These are phyloP conservation scores for Procavia capensis DNA, from an alignment of 2,113 vertebrate species.

Conservation along the genomic window DNA sequence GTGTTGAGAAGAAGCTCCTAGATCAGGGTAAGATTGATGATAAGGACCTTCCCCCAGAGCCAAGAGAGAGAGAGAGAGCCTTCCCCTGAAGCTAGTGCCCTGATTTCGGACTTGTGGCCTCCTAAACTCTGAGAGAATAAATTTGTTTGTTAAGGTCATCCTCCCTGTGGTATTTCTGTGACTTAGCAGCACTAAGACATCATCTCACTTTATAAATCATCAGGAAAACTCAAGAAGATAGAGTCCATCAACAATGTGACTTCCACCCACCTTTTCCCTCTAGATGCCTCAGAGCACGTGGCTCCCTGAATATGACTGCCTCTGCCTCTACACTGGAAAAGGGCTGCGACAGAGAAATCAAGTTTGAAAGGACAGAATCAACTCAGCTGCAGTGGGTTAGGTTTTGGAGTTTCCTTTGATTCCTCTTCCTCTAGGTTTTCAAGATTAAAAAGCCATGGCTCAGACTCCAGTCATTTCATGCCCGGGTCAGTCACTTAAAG, in stretches of 20 bases:
- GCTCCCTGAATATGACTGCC: background rate
- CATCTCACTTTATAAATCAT: background rate
- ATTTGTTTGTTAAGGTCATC: too few relatives aligned
- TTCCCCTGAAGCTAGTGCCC: too few relatives aligned
- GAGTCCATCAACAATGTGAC: background rate
- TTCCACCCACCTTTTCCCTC: background rate
- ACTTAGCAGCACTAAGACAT: too few relatives aligned
- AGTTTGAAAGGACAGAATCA: background rate
- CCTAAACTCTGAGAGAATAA: too few relatives aligned
- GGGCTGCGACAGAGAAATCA: constrained; percentile 5
- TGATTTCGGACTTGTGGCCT: too few relatives aligned
- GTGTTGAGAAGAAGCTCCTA: too few relatives aligned
- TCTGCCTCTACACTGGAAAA: constrained; percentile 22
- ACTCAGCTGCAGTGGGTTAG: too few relatives aligned
- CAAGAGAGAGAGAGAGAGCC: too few relatives aligned
- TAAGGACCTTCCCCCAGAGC: too few relatives aligned
- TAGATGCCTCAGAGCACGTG: background rate
- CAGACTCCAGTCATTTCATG: background rate
- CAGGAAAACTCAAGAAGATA: background rate
- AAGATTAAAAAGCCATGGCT: constrained; percentile 19
- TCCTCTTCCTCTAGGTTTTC: constrained; percentile 1
- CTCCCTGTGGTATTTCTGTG: too few relatives aligned
- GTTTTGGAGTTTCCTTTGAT: constrained; percentile 8
- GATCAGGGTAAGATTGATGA: too few relatives aligned
- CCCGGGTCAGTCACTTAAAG: background rate